Percentiles rank a stretch among this genome's conserved stretches.
Evolutionary conservation across 1,140 invertebrate genomes (phyloP).

Genomic region (Megalopta genalis): DNA sequence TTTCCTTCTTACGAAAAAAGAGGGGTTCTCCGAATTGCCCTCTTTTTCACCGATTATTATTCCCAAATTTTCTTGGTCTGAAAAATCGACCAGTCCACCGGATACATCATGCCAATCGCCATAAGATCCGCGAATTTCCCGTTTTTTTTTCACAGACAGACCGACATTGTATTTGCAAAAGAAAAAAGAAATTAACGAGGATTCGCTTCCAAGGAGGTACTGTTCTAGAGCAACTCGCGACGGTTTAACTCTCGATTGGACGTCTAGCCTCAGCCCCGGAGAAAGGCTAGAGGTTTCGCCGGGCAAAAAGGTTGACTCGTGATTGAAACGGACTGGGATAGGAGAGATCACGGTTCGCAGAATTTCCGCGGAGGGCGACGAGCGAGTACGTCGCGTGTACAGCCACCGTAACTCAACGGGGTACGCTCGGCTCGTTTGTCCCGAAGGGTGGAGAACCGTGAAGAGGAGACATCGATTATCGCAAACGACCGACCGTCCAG

Average conservation of each 20-base stretch:
- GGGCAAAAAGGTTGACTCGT: neutral
- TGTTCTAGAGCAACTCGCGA: neutral
- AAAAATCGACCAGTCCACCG: no score
- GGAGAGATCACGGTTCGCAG: neutral
- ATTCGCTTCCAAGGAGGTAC: no score
- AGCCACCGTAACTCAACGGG: conserved; percentile 62
- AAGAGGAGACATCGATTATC: conserved; percentile 23
- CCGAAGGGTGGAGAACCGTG: conserved; percentile 12
- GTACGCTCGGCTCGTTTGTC: conserved; percentile 31
- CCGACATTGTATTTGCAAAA: no score
- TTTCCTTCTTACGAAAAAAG: no score
- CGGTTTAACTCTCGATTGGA: neutral
- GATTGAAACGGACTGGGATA: conserved; percentile 15
- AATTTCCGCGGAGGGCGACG: conserved; percentile 23
- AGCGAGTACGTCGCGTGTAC: conserved; percentile 58
- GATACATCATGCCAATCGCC: no score
- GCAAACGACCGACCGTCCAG: neutral
- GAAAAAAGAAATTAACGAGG: no score
- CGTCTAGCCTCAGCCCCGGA: neutral
- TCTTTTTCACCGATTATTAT: no score
- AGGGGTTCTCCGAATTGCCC: no score
- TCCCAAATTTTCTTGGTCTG: no score
- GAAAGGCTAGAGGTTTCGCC: no score
- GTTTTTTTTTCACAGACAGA: no score
- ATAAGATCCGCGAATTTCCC: no score